Percentiles rank a stretch among this genome's conserved stretches.
These are phyloP conservation scores for Ornithoptera alexandrae DNA, from an alignment of 2,888 invertebrate species.

Conservation along the genomic window DNA sequence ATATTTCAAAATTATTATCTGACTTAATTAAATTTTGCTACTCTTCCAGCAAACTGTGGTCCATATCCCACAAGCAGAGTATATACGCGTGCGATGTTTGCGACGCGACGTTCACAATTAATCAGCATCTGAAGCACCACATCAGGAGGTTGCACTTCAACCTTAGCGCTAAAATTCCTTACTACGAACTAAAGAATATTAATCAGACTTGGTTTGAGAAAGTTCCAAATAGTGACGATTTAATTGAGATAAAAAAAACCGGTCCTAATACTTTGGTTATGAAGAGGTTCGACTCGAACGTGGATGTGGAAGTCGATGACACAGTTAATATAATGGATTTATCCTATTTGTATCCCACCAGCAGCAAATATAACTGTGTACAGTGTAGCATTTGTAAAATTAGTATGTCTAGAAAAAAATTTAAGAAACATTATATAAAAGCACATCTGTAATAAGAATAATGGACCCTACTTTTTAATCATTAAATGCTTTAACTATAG, in stretches of 20 bases:
- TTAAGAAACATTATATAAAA: conserved; percentile 30
- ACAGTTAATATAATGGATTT: conserved; percentile 41
- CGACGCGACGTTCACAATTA: conserved; percentile 35
- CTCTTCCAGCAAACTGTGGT: conserved; percentile 12
- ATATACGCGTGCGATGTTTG: conserved; percentile 45
- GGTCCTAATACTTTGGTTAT: conserved; percentile 46
- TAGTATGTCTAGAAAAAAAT: conserved; percentile 19
- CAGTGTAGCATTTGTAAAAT: conserved; percentile 30
- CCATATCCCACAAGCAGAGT: background rate
- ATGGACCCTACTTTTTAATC: no score
- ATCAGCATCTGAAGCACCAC: conserved; percentile 44
- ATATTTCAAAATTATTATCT: no score
- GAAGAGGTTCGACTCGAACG: conserved; percentile 40
- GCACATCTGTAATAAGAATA: background rate
- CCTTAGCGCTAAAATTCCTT: conserved; percentile 38
- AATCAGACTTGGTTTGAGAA: conserved; percentile 61
- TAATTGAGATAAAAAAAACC: conserved; percentile 54
- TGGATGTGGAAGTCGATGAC: conserved; percentile 39
- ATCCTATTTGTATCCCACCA: conserved; percentile 38
- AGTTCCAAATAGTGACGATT: conserved; percentile 46
- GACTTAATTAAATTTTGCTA: no score
- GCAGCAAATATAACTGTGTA: background rate
- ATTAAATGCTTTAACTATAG: no score
- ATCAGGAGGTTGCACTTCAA: conserved; percentile 55
- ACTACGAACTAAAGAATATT: conserved; percentile 43